phyloP scores from a whole-genome alignment of 2,888 invertebrate species.

The Pachliopta kotzebuea region DNA sequence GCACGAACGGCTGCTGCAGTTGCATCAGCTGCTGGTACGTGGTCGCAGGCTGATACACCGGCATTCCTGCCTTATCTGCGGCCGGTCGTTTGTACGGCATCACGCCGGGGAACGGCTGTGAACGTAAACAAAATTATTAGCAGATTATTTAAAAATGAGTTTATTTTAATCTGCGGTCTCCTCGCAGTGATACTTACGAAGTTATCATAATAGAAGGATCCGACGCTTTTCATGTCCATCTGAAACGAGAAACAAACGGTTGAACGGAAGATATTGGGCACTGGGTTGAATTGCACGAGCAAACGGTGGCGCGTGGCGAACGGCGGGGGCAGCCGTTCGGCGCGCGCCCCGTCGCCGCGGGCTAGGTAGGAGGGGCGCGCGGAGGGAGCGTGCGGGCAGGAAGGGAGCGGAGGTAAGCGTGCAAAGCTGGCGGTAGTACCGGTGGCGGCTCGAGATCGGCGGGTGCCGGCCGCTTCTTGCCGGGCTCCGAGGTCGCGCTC shows the following conservation, averaged over 20 bases:
- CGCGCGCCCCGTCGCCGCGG: conserved; percentile 48
- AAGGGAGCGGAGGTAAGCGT: conserved; percentile 74
- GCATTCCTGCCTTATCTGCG: conserved; percentile 97
- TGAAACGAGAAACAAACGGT: conserved; percentile 83
- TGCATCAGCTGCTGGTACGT: conserved; percentile 98
- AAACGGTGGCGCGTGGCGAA: conserved; percentile 42
- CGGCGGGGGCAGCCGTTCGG: conserved; percentile 52
- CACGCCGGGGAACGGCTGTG: conserved; percentile 96
- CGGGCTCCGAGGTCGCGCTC: conserved; percentile 87
- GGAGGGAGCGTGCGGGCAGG: conserved; percentile 58
- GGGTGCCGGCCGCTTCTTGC: conserved; percentile 96
- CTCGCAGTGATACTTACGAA: conserved; percentile 88
- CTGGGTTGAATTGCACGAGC: conserved; percentile 38
- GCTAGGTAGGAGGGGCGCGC: conserved; percentile 50
- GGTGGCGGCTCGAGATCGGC: conserved; percentile 86
- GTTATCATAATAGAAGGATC: conserved; percentile 97
- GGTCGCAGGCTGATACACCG: conserved; percentile 96
- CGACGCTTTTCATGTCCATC: conserved; percentile 98
- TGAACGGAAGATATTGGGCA: conserved; percentile 57
- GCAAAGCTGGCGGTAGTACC: conserved; percentile 90
- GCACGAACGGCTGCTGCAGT: conserved; percentile 97
- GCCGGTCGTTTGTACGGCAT: conserved; percentile 97
- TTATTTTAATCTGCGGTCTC: not conserved
- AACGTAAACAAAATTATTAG: conserved; percentile 33
- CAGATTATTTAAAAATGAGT: not conserved